phyloP scores from a whole-genome alignment of 2,888 invertebrate species.

The Seira ritae region DNA sequence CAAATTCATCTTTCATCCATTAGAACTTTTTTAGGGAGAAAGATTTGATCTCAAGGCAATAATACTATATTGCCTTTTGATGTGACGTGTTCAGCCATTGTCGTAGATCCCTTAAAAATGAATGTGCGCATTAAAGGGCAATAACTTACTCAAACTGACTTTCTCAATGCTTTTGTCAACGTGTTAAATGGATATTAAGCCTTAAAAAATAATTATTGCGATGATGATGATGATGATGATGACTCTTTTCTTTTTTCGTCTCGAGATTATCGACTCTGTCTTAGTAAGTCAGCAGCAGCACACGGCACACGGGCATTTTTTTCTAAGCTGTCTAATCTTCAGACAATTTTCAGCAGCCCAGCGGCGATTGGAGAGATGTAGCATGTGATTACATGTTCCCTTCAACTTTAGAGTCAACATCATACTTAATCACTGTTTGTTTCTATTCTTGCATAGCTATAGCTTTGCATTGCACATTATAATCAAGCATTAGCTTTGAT shows the following conservation, averaged over 20 bases:
- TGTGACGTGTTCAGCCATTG: background rate
- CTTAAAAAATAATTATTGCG: slow-evolving; percentile 12
- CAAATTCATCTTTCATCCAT: slow-evolving; percentile 9
- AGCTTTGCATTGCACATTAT: too few relatives aligned
- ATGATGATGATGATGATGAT: slow-evolving; percentile 19
- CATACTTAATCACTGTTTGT: slow-evolving; percentile 18
- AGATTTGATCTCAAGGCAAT: slow-evolving; percentile 23
- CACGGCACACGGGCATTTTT: background rate
- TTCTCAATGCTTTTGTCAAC: slow-evolving; percentile 16
- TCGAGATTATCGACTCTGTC: slow-evolving; percentile 6
- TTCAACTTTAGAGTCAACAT: slow-evolving; percentile 12
- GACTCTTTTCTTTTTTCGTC: slow-evolving; percentile 17
- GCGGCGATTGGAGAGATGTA: slow-evolving; percentile 7
- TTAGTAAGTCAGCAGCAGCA: background rate
- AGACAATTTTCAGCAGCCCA: slow-evolving; percentile 1
- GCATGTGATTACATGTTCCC: slow-evolving; percentile 6
- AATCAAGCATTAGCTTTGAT: background rate
- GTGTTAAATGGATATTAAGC: slow-evolving; percentile 19
- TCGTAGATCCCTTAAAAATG: background rate
- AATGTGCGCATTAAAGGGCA: slow-evolving; percentile 20
- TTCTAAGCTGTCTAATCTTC: background rate
- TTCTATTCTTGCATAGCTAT: background rate
- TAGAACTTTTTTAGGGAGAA: background rate
- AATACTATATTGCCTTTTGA: slow-evolving; percentile 10
- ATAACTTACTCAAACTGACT: background rate